Conservation (phyloP, 2,113 vertebrate genomes). For the Forbesichthys papilliferus region DNA sequence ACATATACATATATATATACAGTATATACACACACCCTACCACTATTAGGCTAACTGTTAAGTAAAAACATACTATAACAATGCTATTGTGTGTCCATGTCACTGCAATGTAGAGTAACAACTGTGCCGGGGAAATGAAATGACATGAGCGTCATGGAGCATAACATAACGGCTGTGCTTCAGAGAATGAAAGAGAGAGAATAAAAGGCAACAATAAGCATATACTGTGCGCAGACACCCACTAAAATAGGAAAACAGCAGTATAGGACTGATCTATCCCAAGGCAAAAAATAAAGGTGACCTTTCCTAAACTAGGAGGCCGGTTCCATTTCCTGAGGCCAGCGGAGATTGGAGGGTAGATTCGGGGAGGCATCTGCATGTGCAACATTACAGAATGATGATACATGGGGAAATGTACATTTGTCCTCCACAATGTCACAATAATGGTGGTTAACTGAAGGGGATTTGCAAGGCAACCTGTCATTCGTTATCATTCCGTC, state of each 20-base stretch:
- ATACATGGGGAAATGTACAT: constrained; percentile 54
- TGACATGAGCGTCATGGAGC: constrained; percentile 70
- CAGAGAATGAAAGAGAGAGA: not conserved
- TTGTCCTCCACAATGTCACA: constrained; percentile 75
- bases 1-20: no score
- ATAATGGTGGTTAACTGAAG: constrained; percentile 47
- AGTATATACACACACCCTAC: no score
- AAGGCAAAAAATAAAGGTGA: constrained; percentile 67
- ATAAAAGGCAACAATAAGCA: constrained; percentile 25
- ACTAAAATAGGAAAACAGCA: constrained; percentile 43
- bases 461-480: constrained; percentile 32
- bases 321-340: not conserved
- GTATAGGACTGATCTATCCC: constrained; percentile 71
- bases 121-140: constrained; percentile 63
- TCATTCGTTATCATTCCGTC: not conserved
- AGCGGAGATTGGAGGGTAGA: not conserved
- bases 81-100: constrained; percentile 46
- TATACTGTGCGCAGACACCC: constrained; percentile 25
- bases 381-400: constrained; percentile 29
- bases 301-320: constrained; percentile 69
- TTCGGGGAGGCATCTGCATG: not conserved
- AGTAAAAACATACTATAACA: constrained; percentile 36
- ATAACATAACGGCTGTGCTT: constrained; percentile 58
- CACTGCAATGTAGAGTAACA: constrained; percentile 49
- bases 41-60: not conserved